Evolutionary conservation across 2,888 invertebrate genomes (phyloP).

Genomic region (Philhelius pedissequus): DNA sequence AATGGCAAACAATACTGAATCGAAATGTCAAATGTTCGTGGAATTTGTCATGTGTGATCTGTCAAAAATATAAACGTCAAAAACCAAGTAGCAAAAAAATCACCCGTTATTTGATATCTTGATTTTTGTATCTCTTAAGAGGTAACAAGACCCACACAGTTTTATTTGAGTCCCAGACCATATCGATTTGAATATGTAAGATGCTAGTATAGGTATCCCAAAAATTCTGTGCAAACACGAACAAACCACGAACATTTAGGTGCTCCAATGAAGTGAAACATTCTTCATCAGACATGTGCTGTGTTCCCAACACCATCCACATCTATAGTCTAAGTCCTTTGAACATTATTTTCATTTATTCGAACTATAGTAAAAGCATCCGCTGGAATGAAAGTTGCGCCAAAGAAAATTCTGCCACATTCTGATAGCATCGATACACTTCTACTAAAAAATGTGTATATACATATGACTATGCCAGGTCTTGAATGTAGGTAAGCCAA

Average conservation of each 20-base stretch:
- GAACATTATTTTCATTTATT: slow-evolving; percentile 39
- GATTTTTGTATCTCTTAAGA: not conserved
- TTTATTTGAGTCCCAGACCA: not conserved
- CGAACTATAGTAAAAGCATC: slow-evolving; percentile 25
- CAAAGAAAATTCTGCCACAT: slow-evolving; percentile 20
- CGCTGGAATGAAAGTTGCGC: slow-evolving; percentile 38
- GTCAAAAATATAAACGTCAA: no score
- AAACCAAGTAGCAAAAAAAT: no score
- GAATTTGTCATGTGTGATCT: no score
- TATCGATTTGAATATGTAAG: not conserved
- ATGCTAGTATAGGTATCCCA: no score
- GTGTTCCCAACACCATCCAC: not conserved
- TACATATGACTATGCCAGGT: not conserved
- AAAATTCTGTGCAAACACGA: not conserved
- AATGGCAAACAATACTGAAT: no score
- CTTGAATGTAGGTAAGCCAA: slow-evolving; percentile 4
- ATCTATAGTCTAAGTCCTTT: slow-evolving; percentile 13
- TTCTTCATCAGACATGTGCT: not conserved
- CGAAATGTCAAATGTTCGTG: no score
- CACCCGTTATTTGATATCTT: slow-evolving; percentile 16
- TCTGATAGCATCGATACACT: not conserved
- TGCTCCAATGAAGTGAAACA: slow-evolving; percentile 19
- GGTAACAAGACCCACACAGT: not conserved
- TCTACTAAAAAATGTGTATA: not conserved
- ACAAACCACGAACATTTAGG: slow-evolving; percentile 7